Evolutionary conservation across 1,140 invertebrate genomes (phyloP).

Genomic region (Drosophila tsacasi): DNA sequence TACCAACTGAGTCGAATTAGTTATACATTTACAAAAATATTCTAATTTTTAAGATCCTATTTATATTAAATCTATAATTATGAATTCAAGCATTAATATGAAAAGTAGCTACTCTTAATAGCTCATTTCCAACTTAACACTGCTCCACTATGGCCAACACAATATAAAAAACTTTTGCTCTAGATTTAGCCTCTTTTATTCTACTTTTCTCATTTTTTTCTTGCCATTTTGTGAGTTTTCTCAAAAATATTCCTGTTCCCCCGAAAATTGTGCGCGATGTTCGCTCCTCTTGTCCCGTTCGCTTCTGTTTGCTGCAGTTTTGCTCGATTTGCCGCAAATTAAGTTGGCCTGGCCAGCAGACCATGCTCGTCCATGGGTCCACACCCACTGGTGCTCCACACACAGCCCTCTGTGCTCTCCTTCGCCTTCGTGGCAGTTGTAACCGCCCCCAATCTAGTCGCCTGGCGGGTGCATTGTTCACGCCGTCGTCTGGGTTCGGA

Average conservation of each 20-base stretch:
- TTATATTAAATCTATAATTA: not conserved
- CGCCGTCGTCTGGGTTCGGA: constrained; percentile 21
- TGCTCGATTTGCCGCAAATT: constrained; percentile 80
- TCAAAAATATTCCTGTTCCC: constrained; percentile 29
- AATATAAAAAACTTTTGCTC: constrained; percentile 26
- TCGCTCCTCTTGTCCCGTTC: constrained; percentile 11
- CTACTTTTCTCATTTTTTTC: not conserved
- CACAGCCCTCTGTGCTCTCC: not conserved
- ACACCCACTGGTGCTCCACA: constrained; percentile 8
- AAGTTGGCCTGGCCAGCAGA: constrained; percentile 74
- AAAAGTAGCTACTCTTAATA: not conserved
- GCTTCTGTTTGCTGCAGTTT: constrained; percentile 73
- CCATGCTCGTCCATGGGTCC: constrained; percentile 42
- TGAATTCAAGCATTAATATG: not conserved
- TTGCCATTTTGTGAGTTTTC: constrained; percentile 5
- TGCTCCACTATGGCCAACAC: constrained; percentile 4
- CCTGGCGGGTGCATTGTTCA: constrained; percentile 44
- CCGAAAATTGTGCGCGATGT: constrained; percentile 26
- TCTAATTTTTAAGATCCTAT: not conserved
- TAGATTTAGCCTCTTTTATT: constrained; percentile 27
- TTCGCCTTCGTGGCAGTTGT: not conserved
- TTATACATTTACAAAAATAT: too few species aligned
- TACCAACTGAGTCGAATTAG: too few species aligned
- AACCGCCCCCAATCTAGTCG: constrained; percentile 1
- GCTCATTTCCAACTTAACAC: not conserved